phyloP scores from a whole-genome alignment of 2,888 invertebrate genomes.

The Tigriopus californicus region DNA sequence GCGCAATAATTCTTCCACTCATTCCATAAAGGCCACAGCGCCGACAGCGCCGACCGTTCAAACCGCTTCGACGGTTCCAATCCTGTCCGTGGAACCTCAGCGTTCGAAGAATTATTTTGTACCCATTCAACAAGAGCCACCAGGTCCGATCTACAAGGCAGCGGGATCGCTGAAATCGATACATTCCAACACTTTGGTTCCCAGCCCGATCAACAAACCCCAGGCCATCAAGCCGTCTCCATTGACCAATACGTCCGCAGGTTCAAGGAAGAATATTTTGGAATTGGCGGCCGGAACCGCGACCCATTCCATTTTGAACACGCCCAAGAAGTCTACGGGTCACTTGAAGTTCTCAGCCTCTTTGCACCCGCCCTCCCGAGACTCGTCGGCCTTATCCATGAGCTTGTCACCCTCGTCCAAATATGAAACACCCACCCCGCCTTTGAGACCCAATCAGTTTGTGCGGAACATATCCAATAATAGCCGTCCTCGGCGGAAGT shows the following conservation, averaged over 20 bases:
- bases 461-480: background rate
- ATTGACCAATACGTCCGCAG: background rate
- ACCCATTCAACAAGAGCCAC: too few relatives aligned
- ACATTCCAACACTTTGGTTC: background rate
- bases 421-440: slow-evolving; percentile 7
- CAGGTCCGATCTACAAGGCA: too few relatives aligned
- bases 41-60: too few relatives aligned
- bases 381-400: background rate
- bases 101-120: too few relatives aligned
- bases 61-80: background rate
- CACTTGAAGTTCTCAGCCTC: too few relatives aligned
- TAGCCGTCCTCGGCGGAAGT: slow-evolving; percentile 1
- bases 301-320: slow-evolving; percentile 4
- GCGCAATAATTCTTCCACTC: background rate
- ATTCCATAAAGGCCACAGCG: background rate
- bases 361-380: background rate
- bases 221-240: background rate
- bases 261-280: slow-evolving; percentile 5
- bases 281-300: slow-evolving; percentile 1
- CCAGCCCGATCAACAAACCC: background rate
- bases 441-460: background rate
- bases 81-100: background rate
- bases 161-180: background rate
- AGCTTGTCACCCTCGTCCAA: slow-evolving; percentile 4
- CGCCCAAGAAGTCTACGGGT: background rate